Evolutionary conservation across 1,140 invertebrate species (phyloP), one percentile per base, ranked within the genome.

Genomic region (Chelonus insularis): DNA sequence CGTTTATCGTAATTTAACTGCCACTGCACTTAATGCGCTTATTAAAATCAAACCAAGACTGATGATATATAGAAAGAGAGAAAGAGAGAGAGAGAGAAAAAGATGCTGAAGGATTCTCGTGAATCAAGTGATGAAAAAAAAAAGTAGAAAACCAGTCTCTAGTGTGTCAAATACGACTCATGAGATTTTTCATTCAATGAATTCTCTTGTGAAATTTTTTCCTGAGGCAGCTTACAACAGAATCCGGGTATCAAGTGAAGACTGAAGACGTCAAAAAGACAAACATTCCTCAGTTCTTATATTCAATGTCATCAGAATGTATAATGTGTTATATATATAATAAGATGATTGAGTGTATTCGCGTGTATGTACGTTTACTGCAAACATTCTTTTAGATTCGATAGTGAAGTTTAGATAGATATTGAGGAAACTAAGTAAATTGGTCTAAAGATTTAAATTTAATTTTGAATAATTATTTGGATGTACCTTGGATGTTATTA

Each of bases 151-250:
- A 12, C 3, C 12, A 12, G 36, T 37, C 36, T n/a, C n/a, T n/a
- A n/a, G n/a, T n/a, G n/a, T n/a, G 32, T 51, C 23, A 21, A 51
- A 51, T n/a, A n/a, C n/a, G 48, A 51, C 48, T 51, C 21, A 51
- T 51, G 48, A 25, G 32, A 29, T 51, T 52, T 36, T 52, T 52
- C 20, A 6, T n/a, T n/a, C n/a, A n/a, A n/a, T n/a, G n/a, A n/a
- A n/a, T n/a, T 2, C 7, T 45, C 14, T 18, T 45, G 11, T 45
- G 20, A 23, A 21, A 50, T 23, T 50, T 54, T 39, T 57, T 57
- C 25, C 37, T 16, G 56, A 48, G 56, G 56, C 56, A 58, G 56
- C 56, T 58, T 41, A 47, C 32, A 20, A 45, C 45, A 48, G 41
- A 21, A 48, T 18, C 29, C 14, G 56, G 32, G 34, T 39, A 14